phyloP scores from a whole-genome alignment of 2,797 vertebrate genomes.

The Microctenopoma steveboyesi region DNA sequence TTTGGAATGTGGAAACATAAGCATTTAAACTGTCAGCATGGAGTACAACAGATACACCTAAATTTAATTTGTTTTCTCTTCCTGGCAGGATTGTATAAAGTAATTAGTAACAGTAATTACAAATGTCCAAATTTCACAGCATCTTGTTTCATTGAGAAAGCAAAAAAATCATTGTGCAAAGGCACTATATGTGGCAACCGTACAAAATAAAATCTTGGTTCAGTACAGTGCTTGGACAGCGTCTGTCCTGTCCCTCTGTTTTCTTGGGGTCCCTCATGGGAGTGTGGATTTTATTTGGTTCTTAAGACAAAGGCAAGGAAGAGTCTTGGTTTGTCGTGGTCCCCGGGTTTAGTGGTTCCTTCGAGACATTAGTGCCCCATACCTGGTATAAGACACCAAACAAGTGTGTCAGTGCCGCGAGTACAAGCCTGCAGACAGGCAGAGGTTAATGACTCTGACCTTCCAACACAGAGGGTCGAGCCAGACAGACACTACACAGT shows the following conservation, averaged over 20 bases:
- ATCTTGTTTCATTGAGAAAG: conserved; percentile 84
- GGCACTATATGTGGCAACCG: conserved; percentile 85
- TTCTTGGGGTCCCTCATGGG: conserved; percentile 57
- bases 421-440: conserved; percentile 14
- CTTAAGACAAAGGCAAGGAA: conserved; percentile 89
- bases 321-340: conserved; percentile 89
- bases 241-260: conserved; percentile 79
- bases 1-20: conserved; percentile 64
- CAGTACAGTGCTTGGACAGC: conserved; percentile 87
- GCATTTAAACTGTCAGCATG: conserved; percentile 34
- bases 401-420: conserved; percentile 24
- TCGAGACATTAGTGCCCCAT: conserved; percentile 90
- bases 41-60: conserved; percentile 47
- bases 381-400: conserved; percentile 83
- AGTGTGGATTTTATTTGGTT: conserved; percentile 85
- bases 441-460: conserved; percentile 21
- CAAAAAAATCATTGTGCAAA: conserved; percentile 84
- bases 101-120: conserved; percentile 86
- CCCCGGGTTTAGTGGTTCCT: conserved; percentile 82
- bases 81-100: conserved; percentile 63
- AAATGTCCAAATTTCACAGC: conserved; percentile 92
- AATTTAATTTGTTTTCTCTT: conserved; percentile 50
- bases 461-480: conserved; percentile 9
- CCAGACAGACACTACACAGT: conserved; percentile 11
- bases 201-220: conserved; percentile 85